These are phyloP conservation scores for Batillaria attramentaria DNA, from an alignment of 1,140 invertebrate genomes.

Conservation along the genomic window DNA sequence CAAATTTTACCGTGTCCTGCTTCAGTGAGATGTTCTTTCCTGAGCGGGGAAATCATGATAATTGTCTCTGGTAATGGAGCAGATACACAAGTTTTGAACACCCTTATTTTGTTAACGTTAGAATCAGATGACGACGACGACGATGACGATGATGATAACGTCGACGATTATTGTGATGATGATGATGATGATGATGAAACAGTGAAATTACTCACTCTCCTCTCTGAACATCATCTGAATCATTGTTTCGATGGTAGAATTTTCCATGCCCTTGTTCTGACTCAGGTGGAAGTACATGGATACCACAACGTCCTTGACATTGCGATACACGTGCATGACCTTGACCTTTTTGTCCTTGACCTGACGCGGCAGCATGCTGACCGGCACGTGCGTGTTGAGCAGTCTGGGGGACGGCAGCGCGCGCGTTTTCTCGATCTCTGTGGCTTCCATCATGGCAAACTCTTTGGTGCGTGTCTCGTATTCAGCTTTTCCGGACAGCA, in stretches of 20 bases:
- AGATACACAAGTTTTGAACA: not conserved
- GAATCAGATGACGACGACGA: not conserved
- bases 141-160: not conserved
- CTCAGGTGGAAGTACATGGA: constrained; percentile 35
- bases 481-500: constrained; percentile 32
- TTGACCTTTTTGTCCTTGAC: constrained; percentile 36
- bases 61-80: too few relatives aligned
- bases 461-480: constrained; percentile 36
- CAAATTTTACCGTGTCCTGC: too few relatives aligned
- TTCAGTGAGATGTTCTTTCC: too few relatives aligned
- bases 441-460: constrained; percentile 37
- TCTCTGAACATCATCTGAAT: not conserved
- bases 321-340: constrained; percentile 41
- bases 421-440: constrained; percentile 27
- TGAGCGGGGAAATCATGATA: too few relatives aligned
- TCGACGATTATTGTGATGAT: too few relatives aligned
- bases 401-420: constrained; percentile 38
- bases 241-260: not conserved
- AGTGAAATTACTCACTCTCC: not conserved
- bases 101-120: not conserved
- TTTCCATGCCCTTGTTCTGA: not conserved
- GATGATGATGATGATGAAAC: not conserved
- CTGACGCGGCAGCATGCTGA: constrained; percentile 30
- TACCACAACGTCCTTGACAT: constrained; percentile 46
- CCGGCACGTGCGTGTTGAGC: constrained; percentile 43